Evolutionary conservation across 2,888 invertebrate species (phyloP).

Genomic region (Coenonympha glycerion): DNA sequence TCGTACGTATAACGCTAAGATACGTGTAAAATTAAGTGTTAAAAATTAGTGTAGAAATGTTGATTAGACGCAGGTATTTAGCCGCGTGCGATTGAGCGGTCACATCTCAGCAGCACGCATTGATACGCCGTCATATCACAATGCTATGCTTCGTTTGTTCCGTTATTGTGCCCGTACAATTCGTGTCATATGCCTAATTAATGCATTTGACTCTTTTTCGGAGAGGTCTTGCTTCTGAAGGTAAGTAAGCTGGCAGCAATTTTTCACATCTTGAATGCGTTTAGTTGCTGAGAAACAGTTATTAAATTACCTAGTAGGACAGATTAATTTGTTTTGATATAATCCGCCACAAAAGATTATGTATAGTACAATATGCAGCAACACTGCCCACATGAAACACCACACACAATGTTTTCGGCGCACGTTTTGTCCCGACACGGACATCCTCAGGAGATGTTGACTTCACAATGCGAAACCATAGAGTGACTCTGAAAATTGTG

Average conservation of each 20-base stretch:
- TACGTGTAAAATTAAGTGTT: slow-evolving; percentile 75
- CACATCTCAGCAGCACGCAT: slow-evolving; percentile 64
- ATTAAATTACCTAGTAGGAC: no score
- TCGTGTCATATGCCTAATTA: slow-evolving; percentile 73
- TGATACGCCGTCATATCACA: slow-evolving; percentile 66
- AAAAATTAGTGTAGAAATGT: slow-evolving; percentile 75
- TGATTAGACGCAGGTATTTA: slow-evolving; percentile 76
- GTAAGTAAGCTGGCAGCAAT: background rate
- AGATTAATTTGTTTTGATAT: no score
- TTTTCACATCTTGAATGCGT: no score
- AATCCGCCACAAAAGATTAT: no score
- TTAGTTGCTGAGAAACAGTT: no score
- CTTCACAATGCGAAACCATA: no score
- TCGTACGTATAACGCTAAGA: slow-evolving; percentile 65
- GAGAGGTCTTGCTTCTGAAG: slow-evolving; percentile 1
- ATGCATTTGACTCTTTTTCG: slow-evolving; percentile 3
- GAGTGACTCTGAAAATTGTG: no score
- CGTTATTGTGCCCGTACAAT: slow-evolving; percentile 68
- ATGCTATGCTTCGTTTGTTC: slow-evolving; percentile 70
- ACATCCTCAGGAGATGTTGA: no score
- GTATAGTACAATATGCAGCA: no score
- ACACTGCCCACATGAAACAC: no score
- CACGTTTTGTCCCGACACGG: no score
- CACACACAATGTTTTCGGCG: no score
- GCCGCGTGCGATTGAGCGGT: slow-evolving; percentile 62